Conservation (phyloP, 2,888 invertebrate genomes). For the Hypsopygia costalis region DNA sequence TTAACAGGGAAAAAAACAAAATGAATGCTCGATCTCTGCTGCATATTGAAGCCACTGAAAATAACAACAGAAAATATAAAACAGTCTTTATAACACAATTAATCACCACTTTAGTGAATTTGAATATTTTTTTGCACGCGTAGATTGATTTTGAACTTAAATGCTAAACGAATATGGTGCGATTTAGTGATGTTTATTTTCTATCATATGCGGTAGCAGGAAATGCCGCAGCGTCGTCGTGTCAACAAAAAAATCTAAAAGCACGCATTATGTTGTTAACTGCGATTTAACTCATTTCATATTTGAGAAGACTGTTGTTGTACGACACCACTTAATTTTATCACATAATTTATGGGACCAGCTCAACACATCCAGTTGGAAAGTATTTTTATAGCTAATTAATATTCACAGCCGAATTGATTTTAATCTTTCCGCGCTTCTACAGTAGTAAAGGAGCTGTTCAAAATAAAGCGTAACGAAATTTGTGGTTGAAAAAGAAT, state of each 20-base stretch:
- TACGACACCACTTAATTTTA: constrained; percentile 65
- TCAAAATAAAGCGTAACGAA: too few species aligned
- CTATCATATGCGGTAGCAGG: constrained; percentile 58
- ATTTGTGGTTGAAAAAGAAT: too few species aligned
- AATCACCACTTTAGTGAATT: constrained; percentile 66
- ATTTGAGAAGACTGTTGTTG: constrained; percentile 66
- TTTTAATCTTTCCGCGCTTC: constrained; percentile 10
- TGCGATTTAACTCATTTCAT: constrained; percentile 76
- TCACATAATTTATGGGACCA: constrained; percentile 41
- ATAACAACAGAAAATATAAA: constrained; percentile 71
- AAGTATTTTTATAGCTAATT: constrained; percentile 19
- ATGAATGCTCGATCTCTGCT: constrained; percentile 22
- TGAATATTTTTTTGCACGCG: constrained; percentile 25
- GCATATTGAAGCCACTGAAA: constrained; percentile 51
- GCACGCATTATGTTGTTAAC: constrained; percentile 72
- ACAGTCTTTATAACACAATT: constrained; percentile 70
- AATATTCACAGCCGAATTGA: constrained; percentile 15
- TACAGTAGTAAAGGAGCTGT: constrained; percentile 3
- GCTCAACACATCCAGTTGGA: constrained; percentile 18
- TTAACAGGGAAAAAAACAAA: not conserved
- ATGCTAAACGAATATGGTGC: constrained; percentile 24
- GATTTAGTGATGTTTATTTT: constrained; percentile 22
- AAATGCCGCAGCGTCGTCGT: constrained; percentile 69
- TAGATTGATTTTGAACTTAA: constrained; percentile 32
- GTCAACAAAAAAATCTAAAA: constrained; percentile 73